Evolutionary conservation across 2,888 invertebrate species (phyloP).

Genomic region (Meliscaeva auricollis): DNA sequence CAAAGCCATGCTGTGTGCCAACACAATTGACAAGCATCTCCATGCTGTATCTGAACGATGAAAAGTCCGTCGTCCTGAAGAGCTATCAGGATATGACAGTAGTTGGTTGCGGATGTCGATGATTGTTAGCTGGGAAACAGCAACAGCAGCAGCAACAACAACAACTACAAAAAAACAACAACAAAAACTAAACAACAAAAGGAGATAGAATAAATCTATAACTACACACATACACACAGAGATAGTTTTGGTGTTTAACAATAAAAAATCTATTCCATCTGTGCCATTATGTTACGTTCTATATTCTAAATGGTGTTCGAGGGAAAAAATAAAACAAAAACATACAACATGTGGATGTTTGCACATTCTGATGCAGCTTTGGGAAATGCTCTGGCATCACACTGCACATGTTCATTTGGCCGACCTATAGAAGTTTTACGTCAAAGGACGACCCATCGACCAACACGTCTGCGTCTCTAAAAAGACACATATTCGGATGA

Average conservation of each 20-base stretch:
- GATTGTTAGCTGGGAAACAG: constrained; percentile 80
- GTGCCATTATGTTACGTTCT: constrained; percentile 54
- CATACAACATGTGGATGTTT: constrained; percentile 39
- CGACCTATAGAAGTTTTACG: neutral
- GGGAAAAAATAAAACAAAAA: constrained; percentile 34
- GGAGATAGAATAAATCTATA: constrained; percentile 42
- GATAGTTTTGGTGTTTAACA: constrained; percentile 36
- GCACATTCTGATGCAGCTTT: constrained; percentile 42
- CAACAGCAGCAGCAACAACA: constrained; percentile 11
- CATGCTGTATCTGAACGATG: constrained; percentile 97
- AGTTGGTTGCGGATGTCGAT: constrained; percentile 98
- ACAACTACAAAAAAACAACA: neutral
- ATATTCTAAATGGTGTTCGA: constrained; percentile 61
- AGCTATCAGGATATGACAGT: constrained; percentile 99
- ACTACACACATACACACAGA: constrained; percentile 44
- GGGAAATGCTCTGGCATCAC: neutral
- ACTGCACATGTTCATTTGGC: constrained; percentile 8
- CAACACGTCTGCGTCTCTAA: no score
- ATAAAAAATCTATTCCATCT: constrained; percentile 65
- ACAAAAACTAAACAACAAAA: constrained; percentile 22
- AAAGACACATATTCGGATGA: no score
- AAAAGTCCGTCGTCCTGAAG: constrained; percentile 97
- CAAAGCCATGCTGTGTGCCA: constrained; percentile 98
- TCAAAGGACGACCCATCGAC: neutral
- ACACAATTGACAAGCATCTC: constrained; percentile 97